phyloP scores from a whole-genome alignment of 92 coral and sea anemone species.

The Galaxea fascicularis region DNA sequence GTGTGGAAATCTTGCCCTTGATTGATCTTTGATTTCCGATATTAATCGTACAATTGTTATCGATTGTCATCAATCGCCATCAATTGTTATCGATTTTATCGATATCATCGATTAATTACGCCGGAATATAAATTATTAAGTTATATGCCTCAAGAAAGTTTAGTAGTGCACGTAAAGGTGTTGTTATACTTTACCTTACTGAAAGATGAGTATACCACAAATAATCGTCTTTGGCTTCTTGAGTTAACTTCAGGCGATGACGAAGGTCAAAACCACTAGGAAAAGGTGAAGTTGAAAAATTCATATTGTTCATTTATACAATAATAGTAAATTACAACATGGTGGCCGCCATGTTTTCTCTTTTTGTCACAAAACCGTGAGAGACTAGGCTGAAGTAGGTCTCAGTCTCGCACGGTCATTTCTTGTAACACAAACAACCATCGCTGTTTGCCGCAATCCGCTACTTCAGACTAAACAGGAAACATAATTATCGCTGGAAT shows the following conservation, averaged over 20 bases:
- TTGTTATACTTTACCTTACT: conserved; percentile 4
- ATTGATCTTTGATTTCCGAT: too few relatives aligned
- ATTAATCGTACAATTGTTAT: too few relatives aligned
- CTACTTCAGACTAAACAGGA: too few relatives aligned
- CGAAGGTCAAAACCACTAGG: conserved; percentile 40
- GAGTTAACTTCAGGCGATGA: conserved; percentile 39
- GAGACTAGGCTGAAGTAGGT: conserved; percentile 12
- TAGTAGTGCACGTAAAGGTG: too few relatives aligned
- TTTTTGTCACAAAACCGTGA: neutral
- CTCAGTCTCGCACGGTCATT: conserved; percentile 19
- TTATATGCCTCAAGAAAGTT: too few relatives aligned
- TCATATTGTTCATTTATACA: conserved; percentile 12
- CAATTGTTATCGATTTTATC: too few relatives aligned
- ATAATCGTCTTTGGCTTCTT: conserved; percentile 32
- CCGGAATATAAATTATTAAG: too few relatives aligned
- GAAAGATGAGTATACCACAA: conserved; percentile 50
- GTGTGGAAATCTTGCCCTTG: too few relatives aligned
- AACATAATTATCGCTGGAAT: too few relatives aligned
- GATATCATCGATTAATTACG: too few relatives aligned
- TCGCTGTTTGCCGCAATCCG: neutral
- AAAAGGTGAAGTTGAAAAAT: neutral
- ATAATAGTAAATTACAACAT: neutral
- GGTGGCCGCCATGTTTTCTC: conserved; percentile 17
- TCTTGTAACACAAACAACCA: neutral
- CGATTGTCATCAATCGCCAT: too few relatives aligned